Evolutionary conservation across 2,797 vertebrate genomes (phyloP).

Genomic region (Anguilla anguilla): DNA sequence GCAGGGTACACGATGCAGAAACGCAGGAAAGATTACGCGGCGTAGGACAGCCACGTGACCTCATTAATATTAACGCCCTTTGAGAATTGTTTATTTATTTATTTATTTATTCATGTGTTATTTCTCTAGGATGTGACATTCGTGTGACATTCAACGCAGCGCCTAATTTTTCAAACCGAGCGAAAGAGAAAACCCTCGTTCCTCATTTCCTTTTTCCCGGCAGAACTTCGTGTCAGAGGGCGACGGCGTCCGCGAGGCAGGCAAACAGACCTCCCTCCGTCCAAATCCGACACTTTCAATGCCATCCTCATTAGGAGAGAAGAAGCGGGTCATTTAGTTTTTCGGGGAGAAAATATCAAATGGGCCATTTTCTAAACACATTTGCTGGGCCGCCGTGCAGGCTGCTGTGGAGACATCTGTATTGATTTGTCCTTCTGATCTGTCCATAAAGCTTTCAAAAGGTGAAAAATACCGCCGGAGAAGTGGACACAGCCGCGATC

Average conservation of each 20-base stretch:
- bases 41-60: neutral
- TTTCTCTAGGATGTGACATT: neutral
- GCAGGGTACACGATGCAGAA: neutral
- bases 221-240: neutral
- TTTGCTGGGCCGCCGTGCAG: neutral
- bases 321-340: neutral
- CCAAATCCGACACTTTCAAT: neutral
- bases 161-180: neutral
- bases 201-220: neutral
- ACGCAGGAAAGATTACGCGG: constrained; percentile 10
- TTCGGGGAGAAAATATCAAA: neutral
- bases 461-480: neutral
- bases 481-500: neutral
- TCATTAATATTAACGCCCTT: neutral
- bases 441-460: neutral
- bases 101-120: too few relatives aligned
- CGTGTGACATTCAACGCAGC: too few relatives aligned
- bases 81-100: neutral
- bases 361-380: neutral
- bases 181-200: neutral
- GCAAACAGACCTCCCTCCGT: neutral
- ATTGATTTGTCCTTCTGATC: neutral
- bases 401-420: neutral
- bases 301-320: neutral
- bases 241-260: neutral